Percentiles rank a stretch among this genome's conserved stretches.
Evolutionary conservation across 2,888 invertebrate genomes (phyloP).

Genomic region (Aleiodes alternator): DNA sequence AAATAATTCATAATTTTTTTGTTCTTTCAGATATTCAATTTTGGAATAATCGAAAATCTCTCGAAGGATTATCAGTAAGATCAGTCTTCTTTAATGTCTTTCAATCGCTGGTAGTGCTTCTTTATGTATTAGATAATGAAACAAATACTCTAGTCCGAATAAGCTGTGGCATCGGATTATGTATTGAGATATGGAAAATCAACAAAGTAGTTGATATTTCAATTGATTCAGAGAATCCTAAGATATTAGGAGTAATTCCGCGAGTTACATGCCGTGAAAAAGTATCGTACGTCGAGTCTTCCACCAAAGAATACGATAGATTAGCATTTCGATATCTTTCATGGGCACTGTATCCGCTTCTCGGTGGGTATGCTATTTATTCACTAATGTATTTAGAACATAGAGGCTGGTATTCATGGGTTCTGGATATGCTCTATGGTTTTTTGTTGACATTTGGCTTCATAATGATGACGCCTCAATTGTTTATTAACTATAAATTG

Average conservation of each 20-base stretch:
- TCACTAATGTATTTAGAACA: conserved; percentile 97
- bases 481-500: conserved; percentile 99
- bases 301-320: conserved; percentile 95
- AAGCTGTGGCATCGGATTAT: conserved; percentile 94
- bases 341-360: conserved; percentile 95
- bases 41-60: conserved; percentile 97
- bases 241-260: conserved; percentile 87
- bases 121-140: conserved; percentile 99
- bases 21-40: conserved; percentile 92
- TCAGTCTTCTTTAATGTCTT: conserved; percentile 99
- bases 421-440: conserved; percentile 97
- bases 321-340: conserved; percentile 97
- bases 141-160: conserved; percentile 97
- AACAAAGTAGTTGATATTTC: conserved; percentile 95
- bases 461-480: conserved; percentile 99
- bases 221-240: conserved; percentile 84
- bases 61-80: conserved; percentile 97
- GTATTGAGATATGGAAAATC: conserved; percentile 99
- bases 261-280: conserved; percentile 91
- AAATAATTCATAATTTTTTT: not conserved
- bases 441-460: conserved; percentile 99
- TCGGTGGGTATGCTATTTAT: conserved; percentile 95
- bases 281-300: conserved; percentile 96
- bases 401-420: conserved; percentile 99
- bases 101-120: conserved; percentile 94